phyloP scores from a whole-genome alignment of 2,797 vertebrate species.

The Glossophaga mutica region DNA sequence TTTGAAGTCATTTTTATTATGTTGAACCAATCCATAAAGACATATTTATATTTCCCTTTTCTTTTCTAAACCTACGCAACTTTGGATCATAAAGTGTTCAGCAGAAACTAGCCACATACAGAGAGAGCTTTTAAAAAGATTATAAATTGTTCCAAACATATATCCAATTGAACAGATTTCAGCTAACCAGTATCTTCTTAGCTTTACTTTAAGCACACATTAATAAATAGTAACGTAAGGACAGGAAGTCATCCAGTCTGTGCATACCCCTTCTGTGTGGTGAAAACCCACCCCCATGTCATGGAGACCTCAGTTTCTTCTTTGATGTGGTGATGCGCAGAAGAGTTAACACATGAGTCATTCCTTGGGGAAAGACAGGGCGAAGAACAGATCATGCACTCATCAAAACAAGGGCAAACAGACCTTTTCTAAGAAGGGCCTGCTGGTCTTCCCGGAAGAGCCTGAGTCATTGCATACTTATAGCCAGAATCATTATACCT shows the following conservation, averaged over 20 bases:
- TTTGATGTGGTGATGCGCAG: conserved; percentile 57
- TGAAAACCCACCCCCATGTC: conserved; percentile 49
- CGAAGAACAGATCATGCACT: conserved; percentile 58
- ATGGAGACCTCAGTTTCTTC: conserved; percentile 67
- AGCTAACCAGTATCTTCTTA: conserved; percentile 3
- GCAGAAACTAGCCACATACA: neutral
- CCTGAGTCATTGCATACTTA: conserved; percentile 79
- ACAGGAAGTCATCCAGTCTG: conserved; percentile 56
- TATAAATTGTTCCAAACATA: conserved; percentile 33
- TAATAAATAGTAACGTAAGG: conserved; percentile 37
- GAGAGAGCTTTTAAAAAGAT: neutral
- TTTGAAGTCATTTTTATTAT: conserved; percentile 37
- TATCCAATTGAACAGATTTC: neutral
- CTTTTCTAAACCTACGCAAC: conserved; percentile 43
- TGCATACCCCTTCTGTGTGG: conserved; percentile 13
- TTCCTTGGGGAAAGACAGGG: conserved; percentile 58
- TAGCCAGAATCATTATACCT: conserved; percentile 74
- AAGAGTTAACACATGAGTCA: conserved; percentile 67
- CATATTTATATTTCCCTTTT: neutral
- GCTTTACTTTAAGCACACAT: neutral
- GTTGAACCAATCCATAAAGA: neutral
- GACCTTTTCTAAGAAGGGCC: conserved; percentile 78
- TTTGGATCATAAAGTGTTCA: neutral
- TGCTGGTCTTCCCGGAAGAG: conserved; percentile 61
- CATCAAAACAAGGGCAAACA: conserved; percentile 77